These are phyloP conservation scores for Mustela nigripes DNA, from an alignment of 2,113 vertebrate genomes.

Conservation along the genomic window DNA sequence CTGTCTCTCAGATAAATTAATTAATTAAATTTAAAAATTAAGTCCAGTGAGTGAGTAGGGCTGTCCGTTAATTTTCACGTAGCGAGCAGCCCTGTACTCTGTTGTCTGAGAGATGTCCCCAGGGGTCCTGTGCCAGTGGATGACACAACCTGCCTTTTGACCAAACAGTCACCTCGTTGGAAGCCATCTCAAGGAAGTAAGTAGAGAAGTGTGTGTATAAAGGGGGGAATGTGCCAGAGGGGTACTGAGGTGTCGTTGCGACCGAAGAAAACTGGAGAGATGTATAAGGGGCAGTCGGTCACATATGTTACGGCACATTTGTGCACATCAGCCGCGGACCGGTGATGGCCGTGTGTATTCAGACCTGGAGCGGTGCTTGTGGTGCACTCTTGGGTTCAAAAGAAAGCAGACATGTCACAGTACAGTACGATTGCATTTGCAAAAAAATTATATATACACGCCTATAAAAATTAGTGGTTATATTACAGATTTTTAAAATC, in stretches of 20 bases:
- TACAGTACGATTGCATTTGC: not conserved
- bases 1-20: not conserved
- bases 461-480: not conserved
- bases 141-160: not conserved
- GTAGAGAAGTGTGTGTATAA: not conserved
- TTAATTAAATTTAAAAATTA: not conserved
- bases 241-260: not conserved
- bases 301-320: not conserved
- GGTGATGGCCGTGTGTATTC: not conserved
- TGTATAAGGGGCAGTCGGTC: not conserved
- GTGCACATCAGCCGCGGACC: not conserved
- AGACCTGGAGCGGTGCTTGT: not conserved
- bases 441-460: not conserved
- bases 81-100: not conserved
- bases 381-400: not conserved
- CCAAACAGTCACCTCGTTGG: not conserved
- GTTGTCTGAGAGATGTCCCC: not conserved
- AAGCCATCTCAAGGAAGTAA: not conserved
- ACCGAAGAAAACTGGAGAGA: not conserved
- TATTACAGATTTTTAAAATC: not conserved
- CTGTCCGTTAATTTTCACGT: not conserved
- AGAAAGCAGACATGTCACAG: not conserved
- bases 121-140: not conserved
- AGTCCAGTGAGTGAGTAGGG: not conserved
- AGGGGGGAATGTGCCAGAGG: not conserved